phyloP scores from a whole-genome alignment of 2,113 vertebrate genomes.

The Oxyruncus cristatus region DNA sequence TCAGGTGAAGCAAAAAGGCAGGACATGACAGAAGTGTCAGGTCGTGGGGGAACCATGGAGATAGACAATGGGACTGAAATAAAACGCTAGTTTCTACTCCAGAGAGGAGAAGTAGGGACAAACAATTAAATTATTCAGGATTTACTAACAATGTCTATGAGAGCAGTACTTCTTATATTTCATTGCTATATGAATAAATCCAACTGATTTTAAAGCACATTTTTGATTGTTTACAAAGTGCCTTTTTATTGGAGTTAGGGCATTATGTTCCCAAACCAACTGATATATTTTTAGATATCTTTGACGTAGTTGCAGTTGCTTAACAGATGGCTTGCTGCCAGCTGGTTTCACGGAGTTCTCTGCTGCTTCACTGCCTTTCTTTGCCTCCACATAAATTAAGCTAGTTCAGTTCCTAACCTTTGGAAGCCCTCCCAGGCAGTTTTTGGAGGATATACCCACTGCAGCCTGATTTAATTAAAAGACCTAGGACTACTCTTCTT shows the following conservation, averaged over 20 bases:
- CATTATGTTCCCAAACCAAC: conserved; percentile 36
- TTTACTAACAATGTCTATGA: not conserved
- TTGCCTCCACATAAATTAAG: not conserved
- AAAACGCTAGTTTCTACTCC: not conserved
- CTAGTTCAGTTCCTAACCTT: not conserved
- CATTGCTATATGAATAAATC: not conserved
- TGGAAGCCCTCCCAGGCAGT: not conserved
- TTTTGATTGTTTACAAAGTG: conserved; percentile 11
- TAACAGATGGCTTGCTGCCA: conserved; percentile 54
- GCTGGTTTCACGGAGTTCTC: conserved; percentile 9
- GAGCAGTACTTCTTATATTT: not conserved
- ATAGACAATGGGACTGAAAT: not conserved
- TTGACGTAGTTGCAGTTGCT: conserved; percentile 44
- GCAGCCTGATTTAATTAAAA: not conserved
- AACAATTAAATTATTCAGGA: not conserved
- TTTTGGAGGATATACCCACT: not conserved
- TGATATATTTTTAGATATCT: conserved; percentile 41
- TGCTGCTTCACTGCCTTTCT: conserved; percentile 30
- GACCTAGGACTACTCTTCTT: not conserved
- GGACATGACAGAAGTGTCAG: not conserved
- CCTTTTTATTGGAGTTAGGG: conserved; percentile 24
- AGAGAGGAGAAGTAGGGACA: not conserved
- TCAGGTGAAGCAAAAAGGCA: not conserved
- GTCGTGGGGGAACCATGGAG: fast-evolving
- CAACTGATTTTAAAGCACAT: not conserved